These are phyloP conservation scores for Hippopotamyrus pictus DNA, from an alignment of 2,797 vertebrate genomes.

Conservation along the genomic window DNA sequence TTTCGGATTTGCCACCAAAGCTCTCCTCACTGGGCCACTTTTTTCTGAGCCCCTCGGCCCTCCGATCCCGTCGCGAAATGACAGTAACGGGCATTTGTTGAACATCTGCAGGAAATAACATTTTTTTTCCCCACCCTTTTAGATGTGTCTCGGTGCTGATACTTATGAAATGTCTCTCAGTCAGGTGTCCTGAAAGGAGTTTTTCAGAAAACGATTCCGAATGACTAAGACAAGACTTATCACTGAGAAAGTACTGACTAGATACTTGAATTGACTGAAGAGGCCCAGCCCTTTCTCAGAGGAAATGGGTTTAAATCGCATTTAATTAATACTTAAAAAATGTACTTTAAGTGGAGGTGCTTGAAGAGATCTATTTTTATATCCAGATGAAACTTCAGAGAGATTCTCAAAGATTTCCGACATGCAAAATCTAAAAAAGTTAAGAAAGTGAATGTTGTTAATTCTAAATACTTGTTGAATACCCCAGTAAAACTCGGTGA, in stretches of 20 bases:
- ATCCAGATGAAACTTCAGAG: background rate
- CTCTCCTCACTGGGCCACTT: constrained; percentile 45
- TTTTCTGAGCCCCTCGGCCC: constrained; percentile 46
- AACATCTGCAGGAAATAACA: background rate
- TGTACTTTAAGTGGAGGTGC: background rate
- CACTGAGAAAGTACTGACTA: background rate
- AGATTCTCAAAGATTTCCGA: background rate
- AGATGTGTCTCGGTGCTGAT: background rate
- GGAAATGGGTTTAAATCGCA: background rate
- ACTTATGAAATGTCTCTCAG: background rate
- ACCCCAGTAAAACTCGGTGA: background rate
- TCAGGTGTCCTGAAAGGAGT: background rate
- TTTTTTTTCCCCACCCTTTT: background rate
- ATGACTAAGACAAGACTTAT: background rate
- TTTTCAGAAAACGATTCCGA: background rate
- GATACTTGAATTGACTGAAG: background rate
- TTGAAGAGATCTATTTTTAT: background rate
- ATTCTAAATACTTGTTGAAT: background rate
- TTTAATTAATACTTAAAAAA: constrained; percentile 5
- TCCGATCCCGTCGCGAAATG: background rate
- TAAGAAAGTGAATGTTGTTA: background rate
- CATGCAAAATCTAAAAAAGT: background rate
- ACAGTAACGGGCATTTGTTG: constrained; percentile 6
- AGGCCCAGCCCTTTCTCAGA: background rate
- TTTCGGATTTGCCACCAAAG: constrained; percentile 74